Evolutionary conservation across 2,113 vertebrate species (phyloP), one percentile per base, ranked within the genome.

Genomic region (Xenopus borealis): DNA sequence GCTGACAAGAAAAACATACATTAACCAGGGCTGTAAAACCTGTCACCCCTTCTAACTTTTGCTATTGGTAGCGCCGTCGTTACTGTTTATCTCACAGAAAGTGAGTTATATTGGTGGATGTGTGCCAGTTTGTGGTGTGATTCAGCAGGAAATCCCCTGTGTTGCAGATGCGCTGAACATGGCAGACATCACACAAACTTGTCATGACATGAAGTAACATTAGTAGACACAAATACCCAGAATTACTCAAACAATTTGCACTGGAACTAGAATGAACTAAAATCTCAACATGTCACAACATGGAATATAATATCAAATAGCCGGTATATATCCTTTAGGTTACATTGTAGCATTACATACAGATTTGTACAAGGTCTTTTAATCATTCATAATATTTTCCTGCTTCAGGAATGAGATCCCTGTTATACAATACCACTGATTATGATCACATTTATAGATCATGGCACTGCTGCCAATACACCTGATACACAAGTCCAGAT

Each of bases 171-270:
- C 7, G n/a, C 66, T 18, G 10, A 44, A 53, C 33, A 68, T 63
- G 67, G 16, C 66, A 64, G 46, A 20, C 66, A 77, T 77, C 66
- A 70, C 8, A 18, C 47, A 57, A 52, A 44, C 74, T 44, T 70
- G 74, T 18, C 74, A 46, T 45, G 74, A 77, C 74, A 57, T 45
- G 74, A 77, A 8, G 53, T 58, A 70, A 76, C 66, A 57, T 57
- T 66, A 76, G 66, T 64, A 70, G 46, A 14, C 53, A 23, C 23
- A 10, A 44, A 57, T 66, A 45, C 57, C 45, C 57, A n/a, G 45
- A 58, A 62, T 61, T 71, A 71, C 20, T 20, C 20, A 67, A 20
- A 7, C 10, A 20, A 23, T 20, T 23, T 20, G 3, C 65, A 11
- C 7, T 20, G 65, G 13, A 47, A 14, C 65, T 23, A 18, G 65